Percentiles rank a stretch among this genome's conserved stretches.
These are phyloP conservation scores for Heterotilapia buettikoferi DNA, from an alignment of 2,113 vertebrate genomes.

Conservation along the genomic window DNA sequence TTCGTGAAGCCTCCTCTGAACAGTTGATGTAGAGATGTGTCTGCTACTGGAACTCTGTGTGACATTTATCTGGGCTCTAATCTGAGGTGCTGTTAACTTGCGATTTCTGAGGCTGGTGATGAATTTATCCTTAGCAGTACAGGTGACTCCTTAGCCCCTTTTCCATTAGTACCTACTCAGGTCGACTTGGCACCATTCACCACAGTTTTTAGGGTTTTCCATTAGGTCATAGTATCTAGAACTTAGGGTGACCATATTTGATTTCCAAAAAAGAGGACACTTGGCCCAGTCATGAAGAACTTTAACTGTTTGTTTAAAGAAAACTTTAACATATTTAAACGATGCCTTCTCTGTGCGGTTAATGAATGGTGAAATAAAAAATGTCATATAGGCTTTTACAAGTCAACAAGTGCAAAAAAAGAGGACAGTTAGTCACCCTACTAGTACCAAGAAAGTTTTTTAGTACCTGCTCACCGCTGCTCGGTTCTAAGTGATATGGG, in stretches of 20 bases:
- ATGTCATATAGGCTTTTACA: not conserved
- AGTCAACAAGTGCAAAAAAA: not conserved
- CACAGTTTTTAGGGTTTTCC: not conserved
- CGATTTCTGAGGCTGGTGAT: not conserved
- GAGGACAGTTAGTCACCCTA: not conserved
- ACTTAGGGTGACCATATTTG: not conserved
- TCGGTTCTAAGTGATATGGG: not conserved
- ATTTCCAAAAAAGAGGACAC: not conserved
- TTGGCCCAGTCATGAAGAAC: not conserved
- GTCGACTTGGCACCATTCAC: not conserved
- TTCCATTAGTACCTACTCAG: not conserved
- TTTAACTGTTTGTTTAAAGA: not conserved
- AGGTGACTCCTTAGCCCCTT: not conserved
- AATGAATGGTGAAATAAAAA: not conserved
- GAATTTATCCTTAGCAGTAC: not conserved
- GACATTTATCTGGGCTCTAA: not conserved
- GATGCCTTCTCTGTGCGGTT: rapidly evolving
- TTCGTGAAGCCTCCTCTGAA: not conserved
- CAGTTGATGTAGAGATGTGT: not conserved
- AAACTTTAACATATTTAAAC: not conserved
- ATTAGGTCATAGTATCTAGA: not conserved
- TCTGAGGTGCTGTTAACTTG: not conserved
- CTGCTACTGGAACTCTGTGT: not conserved
- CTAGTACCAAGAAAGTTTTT: not conserved
- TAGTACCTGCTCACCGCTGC: not conserved